A percentile compares a stretch with the other conserved stretches of the same genome.
These are phyloP conservation scores for Campylomormyrus tamandua DNA, from an alignment of 2,113 vertebrate species.

Conservation along the genomic window DNA sequence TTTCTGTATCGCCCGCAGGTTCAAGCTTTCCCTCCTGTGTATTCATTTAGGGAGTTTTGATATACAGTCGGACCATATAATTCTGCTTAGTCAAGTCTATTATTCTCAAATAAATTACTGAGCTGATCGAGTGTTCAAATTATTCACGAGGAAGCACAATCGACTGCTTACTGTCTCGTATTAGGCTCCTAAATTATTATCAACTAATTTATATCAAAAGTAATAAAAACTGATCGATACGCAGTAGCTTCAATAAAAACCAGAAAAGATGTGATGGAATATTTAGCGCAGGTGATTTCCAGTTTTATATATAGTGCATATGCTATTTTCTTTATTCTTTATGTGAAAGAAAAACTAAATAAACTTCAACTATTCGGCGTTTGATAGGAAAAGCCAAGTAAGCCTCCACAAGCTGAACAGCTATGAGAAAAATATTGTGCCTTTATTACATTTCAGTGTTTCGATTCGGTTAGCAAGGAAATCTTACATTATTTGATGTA, in stretches of 20 bases:
- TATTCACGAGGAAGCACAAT: neutral
- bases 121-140: neutral
- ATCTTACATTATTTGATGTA: neutral
- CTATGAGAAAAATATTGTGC: neutral
- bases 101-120: neutral
- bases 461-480: neutral
- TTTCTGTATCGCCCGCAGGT: neutral
- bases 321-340: neutral
- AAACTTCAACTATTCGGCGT: neutral
- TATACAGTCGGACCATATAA: neutral
- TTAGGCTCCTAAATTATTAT: neutral
- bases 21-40: neutral
- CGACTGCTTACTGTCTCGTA: neutral
- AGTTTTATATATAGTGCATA: neutral
- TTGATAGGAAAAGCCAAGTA: neutral
- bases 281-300: neutral
- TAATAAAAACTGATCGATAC: neutral
- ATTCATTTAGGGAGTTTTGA: neutral
- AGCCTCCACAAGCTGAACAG: neutral
- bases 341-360: neutral
- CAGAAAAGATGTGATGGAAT: neutral
- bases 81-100: neutral
- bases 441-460: neutral
- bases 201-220: neutral
- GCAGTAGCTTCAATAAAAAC: neutral